Conservation (phyloP, 2,797 vertebrate genomes). For the Cuculus canorus region DNA sequence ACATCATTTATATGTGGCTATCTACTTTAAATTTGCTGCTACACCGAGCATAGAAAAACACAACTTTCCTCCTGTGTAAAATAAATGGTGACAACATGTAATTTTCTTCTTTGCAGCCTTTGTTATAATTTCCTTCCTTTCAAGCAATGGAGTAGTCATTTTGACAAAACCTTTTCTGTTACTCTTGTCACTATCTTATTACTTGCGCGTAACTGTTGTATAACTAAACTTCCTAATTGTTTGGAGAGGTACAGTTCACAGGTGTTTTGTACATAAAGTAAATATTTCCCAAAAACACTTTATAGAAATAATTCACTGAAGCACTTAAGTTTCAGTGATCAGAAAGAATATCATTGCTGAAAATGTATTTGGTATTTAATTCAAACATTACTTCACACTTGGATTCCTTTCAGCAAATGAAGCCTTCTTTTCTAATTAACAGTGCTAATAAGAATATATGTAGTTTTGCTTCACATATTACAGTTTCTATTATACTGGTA, state of each 20-base stretch:
- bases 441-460: not conserved
- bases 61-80: constrained; percentile 38
- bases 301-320: not conserved
- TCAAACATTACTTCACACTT: not conserved
- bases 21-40: constrained; percentile 58
- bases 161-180: constrained; percentile 68
- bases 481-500: not conserved
- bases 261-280: not conserved
- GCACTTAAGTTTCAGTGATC: not conserved
- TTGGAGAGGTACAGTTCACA: constrained; percentile 40
- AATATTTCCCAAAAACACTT: constrained; percentile 6
- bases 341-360: not conserved
- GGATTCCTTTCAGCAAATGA: not conserved
- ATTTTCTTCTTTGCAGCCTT: constrained; percentile 61
- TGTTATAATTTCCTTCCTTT: constrained; percentile 65
- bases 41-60: constrained; percentile 52
- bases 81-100: constrained; percentile 68
- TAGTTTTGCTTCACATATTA: not conserved
- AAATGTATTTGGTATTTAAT: not conserved
- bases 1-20: constrained; percentile 3
- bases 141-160: constrained; percentile 64
- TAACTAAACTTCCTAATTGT: constrained; percentile 44
- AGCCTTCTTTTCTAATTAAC: constrained; percentile 22
- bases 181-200: constrained; percentile 62
- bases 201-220: constrained; percentile 27